These are phyloP conservation scores for Caracal caracal DNA, from an alignment of 2,113 vertebrate genomes.

Conservation along the genomic window DNA sequence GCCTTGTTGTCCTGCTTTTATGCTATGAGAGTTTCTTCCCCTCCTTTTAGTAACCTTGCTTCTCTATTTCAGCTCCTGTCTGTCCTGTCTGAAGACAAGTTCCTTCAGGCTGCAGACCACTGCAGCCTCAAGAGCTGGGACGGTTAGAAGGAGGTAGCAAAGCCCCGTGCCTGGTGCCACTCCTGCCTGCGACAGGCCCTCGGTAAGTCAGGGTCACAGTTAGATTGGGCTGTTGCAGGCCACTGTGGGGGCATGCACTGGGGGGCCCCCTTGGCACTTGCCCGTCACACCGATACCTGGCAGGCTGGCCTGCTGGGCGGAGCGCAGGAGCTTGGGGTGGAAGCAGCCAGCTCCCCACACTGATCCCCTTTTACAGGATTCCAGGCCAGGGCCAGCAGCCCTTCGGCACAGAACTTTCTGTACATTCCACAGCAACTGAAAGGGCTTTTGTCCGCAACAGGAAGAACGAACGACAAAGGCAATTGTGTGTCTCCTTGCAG, in stretches of 20 bases:
- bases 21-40: background rate
- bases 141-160: background rate
- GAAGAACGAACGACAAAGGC: conserved; percentile 60
- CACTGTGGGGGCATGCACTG: accelerated
- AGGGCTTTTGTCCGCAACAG: conserved; percentile 59
- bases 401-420: background rate
- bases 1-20: background rate
- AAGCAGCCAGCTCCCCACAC: background rate
- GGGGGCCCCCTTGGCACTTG: too few species aligned
- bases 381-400: background rate
- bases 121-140: background rate
- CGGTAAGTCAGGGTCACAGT: accelerated
- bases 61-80: background rate
- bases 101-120: background rate
- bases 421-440: conserved; percentile 61
- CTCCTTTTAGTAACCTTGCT: background rate
- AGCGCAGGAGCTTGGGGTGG: background rate
- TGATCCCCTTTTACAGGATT: background rate
- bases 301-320: background rate
- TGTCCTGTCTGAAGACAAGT: background rate
- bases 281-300: background rate
- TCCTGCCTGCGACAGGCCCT: accelerated
- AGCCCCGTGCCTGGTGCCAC: accelerated
- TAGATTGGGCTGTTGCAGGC: background rate
- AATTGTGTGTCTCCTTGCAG: background rate